Evolutionary conservation across 2,888 invertebrate species (phyloP), one percentile per base, ranked within the genome.

Genomic region (Melanophora roralis): DNA sequence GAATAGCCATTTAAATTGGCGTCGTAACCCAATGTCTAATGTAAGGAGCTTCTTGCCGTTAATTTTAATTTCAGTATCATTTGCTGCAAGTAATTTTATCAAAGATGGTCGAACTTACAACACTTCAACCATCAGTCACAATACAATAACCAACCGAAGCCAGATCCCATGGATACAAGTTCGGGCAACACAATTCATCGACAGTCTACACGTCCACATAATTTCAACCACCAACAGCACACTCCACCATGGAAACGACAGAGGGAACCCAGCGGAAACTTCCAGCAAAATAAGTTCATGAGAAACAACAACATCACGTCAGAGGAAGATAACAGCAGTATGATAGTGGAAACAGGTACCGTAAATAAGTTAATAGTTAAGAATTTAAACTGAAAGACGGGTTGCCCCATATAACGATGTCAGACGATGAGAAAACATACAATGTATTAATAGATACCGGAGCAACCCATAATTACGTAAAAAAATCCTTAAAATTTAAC

Each of bases 391-490:
- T 43, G 40, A 60, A 38, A 40, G 59, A 59, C 40, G 40, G 59
- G 59, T 60, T 60, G 59, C 11, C 9, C 59, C 38, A 59, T 19
- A 59, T 59, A 19, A 12, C 12, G 38, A 16, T 59, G 59, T 38
- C 11, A 2, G 55, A 55, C 36, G 55, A 36, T 2, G 55, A 36
- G 16, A 19, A 27, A 59, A 53, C 14, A 38, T 53, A 55, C 19
- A 40, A 55, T 47, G 47, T 68, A 57, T 32, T 68, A 53, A 27
- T 68, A 68, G 68, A 55, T 14, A 68, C 55, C 45, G 40, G 55
- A 68, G 55, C 67, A 67, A 67, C 53, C 32, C 32, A 67, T 45
- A 55, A 40, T 43, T 55, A 45, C 6, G 45, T 67, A 3, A 36
- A 40, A 36, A 68, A 57, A 68, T 47, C 47, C 14, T 36, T 57